These are phyloP conservation scores for Chaetogeoica ovagalla DNA, from an alignment of 2,888 invertebrate genomes.

Conservation along the genomic window DNA sequence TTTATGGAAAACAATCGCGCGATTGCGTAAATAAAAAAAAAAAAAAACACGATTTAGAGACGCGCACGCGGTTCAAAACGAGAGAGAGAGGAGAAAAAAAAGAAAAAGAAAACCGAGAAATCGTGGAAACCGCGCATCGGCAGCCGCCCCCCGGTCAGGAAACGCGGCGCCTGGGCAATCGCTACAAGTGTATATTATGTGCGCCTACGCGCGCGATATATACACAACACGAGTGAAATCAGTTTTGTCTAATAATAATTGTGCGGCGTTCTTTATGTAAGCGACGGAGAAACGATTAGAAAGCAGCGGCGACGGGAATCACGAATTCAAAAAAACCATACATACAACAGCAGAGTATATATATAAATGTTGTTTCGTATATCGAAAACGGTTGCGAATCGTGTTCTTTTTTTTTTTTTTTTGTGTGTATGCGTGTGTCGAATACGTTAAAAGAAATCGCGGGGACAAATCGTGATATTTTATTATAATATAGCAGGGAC, in stretches of 20 bases:
- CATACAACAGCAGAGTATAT: too few species aligned
- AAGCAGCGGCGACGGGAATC: constrained; percentile 30
- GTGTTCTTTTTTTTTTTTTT: too few species aligned
- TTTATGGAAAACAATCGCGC: too few species aligned
- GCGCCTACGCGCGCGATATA: too few species aligned
- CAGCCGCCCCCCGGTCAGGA: constrained; percentile 29
- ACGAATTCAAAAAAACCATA: constrained; percentile 26
- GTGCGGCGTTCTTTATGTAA: background rate
- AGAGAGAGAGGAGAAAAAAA: too few species aligned
- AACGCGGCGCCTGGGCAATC: constrained; percentile 25
- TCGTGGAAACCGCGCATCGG: constrained; percentile 27
- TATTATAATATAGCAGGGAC: too few species aligned
- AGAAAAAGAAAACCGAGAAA: constrained; percentile 32
- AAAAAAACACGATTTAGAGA: background rate
- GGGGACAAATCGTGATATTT: background rate
- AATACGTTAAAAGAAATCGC: constrained; percentile 5
- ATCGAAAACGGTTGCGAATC: constrained; percentile 30
- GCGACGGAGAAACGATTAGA: constrained; percentile 41
- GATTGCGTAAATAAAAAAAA: too few species aligned
- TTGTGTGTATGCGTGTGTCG: too few species aligned
- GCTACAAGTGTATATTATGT: too few species aligned
- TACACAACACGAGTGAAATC: constrained; percentile 29
- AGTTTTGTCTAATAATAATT: constrained; percentile 44
- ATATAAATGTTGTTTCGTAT: background rate
- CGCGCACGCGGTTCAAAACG: constrained; percentile 3